Evolutionary conservation across 2,888 invertebrate genomes (phyloP).

Genomic region (Acronicta psi): DNA sequence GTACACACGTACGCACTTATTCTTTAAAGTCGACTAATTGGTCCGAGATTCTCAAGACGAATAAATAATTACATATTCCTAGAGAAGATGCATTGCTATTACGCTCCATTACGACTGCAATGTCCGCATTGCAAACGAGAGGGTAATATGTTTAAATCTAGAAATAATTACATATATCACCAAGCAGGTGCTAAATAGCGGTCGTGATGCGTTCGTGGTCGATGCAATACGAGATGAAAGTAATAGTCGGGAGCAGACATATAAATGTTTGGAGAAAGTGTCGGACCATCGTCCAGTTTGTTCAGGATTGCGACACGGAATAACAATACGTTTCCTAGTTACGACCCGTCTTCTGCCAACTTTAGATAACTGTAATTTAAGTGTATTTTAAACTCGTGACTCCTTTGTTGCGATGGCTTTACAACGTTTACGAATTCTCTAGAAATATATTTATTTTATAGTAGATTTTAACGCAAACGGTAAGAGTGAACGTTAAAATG

Average conservation of each 20-base stretch:
- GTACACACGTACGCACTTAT: constrained; percentile 1
- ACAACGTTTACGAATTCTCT: constrained; percentile 2
- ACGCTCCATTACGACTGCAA: constrained; percentile 20
- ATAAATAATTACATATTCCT: constrained; percentile 16
- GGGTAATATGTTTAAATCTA: constrained; percentile 27
- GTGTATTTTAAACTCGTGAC: constrained; percentile 39
- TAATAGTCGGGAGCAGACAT: constrained; percentile 48
- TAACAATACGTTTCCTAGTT: constrained; percentile 64
- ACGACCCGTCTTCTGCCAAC: constrained; percentile 58
- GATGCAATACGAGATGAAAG: constrained; percentile 58
- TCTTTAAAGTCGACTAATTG: constrained; percentile 21
- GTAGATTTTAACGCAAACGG: neutral
- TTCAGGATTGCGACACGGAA: constrained; percentile 62
- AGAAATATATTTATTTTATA: constrained; percentile 8
- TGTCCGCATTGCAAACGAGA: constrained; percentile 14
- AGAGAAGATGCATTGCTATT: constrained; percentile 16
- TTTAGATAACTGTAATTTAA: constrained; percentile 60
- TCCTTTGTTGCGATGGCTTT: constrained; percentile 28
- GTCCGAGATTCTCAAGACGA: neutral
- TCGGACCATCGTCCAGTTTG: constrained; percentile 44
- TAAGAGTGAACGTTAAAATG: constrained; percentile 1
- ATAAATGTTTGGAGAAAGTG: constrained; percentile 65
- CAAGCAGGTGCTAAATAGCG: constrained; percentile 28
- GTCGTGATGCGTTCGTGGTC: constrained; percentile 32
- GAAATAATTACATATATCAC: constrained; percentile 35